Percentiles rank a stretch among this genome's conserved stretches.
Conservation (phyloP, 2,888 invertebrate genomes). For the Hetaerina titia region DNA sequence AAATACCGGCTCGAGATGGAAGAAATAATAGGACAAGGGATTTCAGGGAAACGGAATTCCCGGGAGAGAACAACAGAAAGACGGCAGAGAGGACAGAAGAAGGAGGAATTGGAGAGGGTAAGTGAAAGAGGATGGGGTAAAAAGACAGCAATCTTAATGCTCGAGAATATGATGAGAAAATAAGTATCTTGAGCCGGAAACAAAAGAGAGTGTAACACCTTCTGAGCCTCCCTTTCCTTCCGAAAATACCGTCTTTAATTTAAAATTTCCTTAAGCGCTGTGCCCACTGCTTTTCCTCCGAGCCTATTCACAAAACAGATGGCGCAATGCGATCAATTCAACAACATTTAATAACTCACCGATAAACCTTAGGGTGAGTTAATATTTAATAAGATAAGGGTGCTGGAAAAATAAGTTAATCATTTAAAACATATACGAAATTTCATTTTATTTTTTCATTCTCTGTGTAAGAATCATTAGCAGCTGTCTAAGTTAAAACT, state of each 20-base stretch:
- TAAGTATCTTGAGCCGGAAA: conserved; percentile 36
- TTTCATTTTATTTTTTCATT: too few species aligned
- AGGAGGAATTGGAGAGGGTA: neutral
- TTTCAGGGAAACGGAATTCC: neutral
- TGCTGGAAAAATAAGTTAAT: too few species aligned
- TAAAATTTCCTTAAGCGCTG: neutral
- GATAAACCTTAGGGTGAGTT: too few species aligned
- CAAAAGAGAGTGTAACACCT: conserved; percentile 43
- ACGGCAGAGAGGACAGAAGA: neutral
- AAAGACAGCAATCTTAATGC: neutral
- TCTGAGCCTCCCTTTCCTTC: neutral
- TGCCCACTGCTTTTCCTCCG: neutral
- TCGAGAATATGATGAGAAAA: conserved; percentile 35
- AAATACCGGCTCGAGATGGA: neutral
- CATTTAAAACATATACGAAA: too few species aligned
- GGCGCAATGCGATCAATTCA: too few species aligned
- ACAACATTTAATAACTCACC: too few species aligned
- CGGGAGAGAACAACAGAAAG: neutral
- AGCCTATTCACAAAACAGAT: neutral
- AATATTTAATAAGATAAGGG: too few species aligned
- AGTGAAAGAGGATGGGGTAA: neutral
- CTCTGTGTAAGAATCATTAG: too few species aligned
- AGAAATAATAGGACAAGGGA: neutral
- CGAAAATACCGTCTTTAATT: neutral
- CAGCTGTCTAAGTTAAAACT: too few species aligned